A percentile compares a stretch with the other conserved stretches of the same genome.
These are phyloP conservation scores for Acomys russatus DNA, from an alignment of 2,797 vertebrate species.

Conservation along the genomic window DNA sequence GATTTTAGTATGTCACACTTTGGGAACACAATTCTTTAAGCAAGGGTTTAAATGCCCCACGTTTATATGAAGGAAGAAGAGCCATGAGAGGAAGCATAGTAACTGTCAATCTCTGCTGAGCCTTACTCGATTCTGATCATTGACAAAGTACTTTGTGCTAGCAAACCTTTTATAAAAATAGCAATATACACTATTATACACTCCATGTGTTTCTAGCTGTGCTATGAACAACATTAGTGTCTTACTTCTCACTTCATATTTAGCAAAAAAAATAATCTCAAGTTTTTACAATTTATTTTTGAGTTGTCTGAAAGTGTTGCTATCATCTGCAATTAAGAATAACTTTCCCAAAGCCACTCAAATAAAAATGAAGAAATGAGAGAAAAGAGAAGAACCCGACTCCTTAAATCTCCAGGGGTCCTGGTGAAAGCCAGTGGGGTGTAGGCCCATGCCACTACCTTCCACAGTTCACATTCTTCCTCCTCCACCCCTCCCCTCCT, in stretches of 20 bases:
- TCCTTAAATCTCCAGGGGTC: background rate
- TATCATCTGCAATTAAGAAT: conserved; percentile 37
- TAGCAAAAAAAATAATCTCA: background rate
- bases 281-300: conserved; percentile 22
- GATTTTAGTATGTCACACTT: background rate
- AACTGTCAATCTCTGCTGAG: background rate
- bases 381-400: background rate
- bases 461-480: no score
- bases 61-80: conserved; percentile 10
- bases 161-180: conserved; percentile 16
- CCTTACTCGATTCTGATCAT: background rate
- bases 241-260: conserved; percentile 10
- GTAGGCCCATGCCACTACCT: accelerated
- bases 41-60: background rate
- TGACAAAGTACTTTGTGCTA: background rate
- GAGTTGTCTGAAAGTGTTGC: background rate
- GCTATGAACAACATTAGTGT: background rate
- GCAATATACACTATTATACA: background rate
- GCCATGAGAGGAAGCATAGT: background rate
- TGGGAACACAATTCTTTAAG: background rate
- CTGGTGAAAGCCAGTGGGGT: accelerated
- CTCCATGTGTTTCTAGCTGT: conserved; percentile 22
- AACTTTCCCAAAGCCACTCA: background rate
- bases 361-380: conserved; percentile 11
- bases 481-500: accelerated